These are phyloP conservation scores for Oedothorax gibbosus DNA, from an alignment of 1,140 invertebrate genomes.

Conservation along the genomic window DNA sequence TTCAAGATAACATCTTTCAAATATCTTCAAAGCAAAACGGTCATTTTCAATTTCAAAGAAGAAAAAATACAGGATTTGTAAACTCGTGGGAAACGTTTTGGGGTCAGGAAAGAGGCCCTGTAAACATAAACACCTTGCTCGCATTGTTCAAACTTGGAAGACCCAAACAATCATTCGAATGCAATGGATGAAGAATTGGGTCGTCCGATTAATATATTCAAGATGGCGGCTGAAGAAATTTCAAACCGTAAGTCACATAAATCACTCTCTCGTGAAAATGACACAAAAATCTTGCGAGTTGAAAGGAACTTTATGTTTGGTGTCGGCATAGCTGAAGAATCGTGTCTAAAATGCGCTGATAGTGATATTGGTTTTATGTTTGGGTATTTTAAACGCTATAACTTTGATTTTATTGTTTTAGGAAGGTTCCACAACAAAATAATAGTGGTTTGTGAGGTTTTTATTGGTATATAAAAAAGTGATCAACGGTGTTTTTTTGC, in stretches of 20 bases:
- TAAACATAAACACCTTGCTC: constrained; percentile 37
- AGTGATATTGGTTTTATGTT: too few relatives aligned
- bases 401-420: too few relatives aligned
- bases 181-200: constrained; percentile 55
- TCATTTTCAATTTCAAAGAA: background rate
- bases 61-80: constrained; percentile 5
- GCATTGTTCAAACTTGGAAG: constrained; percentile 54
- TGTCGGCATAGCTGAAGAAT: too few relatives aligned
- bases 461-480: too few relatives aligned
- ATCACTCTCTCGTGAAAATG: constrained; percentile 49
- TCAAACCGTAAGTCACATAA: constrained; percentile 44
- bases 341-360: too few relatives aligned
- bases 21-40: too few relatives aligned
- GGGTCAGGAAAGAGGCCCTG: constrained; percentile 19
- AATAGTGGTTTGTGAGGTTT: too few relatives aligned
- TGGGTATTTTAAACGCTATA: too few relatives aligned
- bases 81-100: constrained; percentile 47
- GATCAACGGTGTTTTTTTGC: too few relatives aligned
- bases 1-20: too few relatives aligned
- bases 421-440: too few relatives aligned
- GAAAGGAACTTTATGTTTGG: too few relatives aligned
- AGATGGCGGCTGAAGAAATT: constrained; percentile 44
- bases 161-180: constrained; percentile 56
- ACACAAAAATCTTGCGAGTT: background rate
- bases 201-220: constrained; percentile 53